These are phyloP conservation scores for Drosophila anomalata DNA, from an alignment of 2,888 invertebrate species.

Conservation along the genomic window DNA sequence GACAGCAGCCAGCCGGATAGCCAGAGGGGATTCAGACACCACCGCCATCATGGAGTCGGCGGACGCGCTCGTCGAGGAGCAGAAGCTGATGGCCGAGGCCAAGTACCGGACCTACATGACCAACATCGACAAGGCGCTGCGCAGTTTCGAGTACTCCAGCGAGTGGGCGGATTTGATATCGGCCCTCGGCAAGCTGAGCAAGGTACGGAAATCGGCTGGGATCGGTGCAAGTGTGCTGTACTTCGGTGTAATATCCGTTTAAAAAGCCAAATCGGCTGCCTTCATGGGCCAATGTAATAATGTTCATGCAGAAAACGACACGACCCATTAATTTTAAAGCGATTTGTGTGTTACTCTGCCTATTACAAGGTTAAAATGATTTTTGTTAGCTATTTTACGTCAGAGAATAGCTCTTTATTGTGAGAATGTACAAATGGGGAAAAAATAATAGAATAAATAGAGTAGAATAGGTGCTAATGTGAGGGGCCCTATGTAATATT, in stretches of 20 bases:
- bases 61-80: constrained; percentile 87
- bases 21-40: background rate
- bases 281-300: too few species aligned
- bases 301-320: background rate
- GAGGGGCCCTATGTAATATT: background rate
- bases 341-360: background rate
- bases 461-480: constrained; percentile 1
- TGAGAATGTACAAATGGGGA: background rate
- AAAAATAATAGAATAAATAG: background rate
- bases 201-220: constrained; percentile 85
- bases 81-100: constrained; percentile 91
- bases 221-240: background rate
- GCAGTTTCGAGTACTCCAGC: constrained; percentile 95
- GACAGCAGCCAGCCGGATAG: background rate
- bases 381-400: background rate
- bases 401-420: background rate
- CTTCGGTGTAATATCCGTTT: too few species aligned
- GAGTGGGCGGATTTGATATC: constrained; percentile 98
- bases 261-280: too few species aligned
- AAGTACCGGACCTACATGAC: constrained; percentile 92
- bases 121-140: constrained; percentile 93
- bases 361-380: constrained; percentile 2
- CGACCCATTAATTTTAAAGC: background rate
- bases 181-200: constrained; percentile 94
- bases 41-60: constrained; percentile 81